Percentiles rank a stretch among this genome's conserved stretches.
Conservation (phyloP, 2,888 invertebrate genomes). For the Drosophila peninsularis region DNA sequence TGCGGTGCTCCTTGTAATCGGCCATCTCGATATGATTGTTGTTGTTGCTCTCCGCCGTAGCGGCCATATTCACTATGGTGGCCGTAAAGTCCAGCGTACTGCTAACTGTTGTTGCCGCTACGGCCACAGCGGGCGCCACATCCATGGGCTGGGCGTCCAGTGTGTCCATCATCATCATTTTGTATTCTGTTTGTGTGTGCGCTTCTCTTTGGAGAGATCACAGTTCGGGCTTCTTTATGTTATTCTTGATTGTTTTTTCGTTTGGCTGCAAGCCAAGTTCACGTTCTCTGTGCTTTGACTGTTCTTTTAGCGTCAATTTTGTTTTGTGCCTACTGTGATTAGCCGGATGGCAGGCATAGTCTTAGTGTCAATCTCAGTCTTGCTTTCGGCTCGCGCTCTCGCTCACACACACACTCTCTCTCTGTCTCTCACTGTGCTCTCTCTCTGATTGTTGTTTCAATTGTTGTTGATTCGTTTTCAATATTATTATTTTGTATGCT, state of each 20-base stretch:
- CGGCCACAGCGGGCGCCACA: slow-evolving; percentile 65
- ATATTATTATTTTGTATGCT: slow-evolving; percentile 78
- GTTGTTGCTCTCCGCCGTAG: slow-evolving; percentile 81
- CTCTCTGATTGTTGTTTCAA: slow-evolving; percentile 25
- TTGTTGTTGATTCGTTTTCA: slow-evolving; percentile 75
- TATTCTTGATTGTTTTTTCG: slow-evolving; percentile 10
- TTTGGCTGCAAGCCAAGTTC: slow-evolving; percentile 70
- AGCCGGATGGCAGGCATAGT: slow-evolving; percentile 63
- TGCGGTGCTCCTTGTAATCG: slow-evolving; percentile 82
- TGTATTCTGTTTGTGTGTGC: slow-evolving; percentile 24
- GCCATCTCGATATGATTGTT: slow-evolving; percentile 82
- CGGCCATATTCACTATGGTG: slow-evolving; percentile 76
- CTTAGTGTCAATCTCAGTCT: slow-evolving; percentile 42
- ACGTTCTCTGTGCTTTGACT: slow-evolving; percentile 42
- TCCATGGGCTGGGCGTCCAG: slow-evolving; percentile 74
- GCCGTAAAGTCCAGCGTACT: slow-evolving; percentile 66
- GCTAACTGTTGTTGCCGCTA: slow-evolving; percentile 73
- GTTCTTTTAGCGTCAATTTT: slow-evolving; percentile 69
- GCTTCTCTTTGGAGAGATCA: slow-evolving; percentile 46
- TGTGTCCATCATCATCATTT: slow-evolving; percentile 84
- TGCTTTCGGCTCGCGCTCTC: slow-evolving; percentile 13
- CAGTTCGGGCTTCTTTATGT: slow-evolving; percentile 35
- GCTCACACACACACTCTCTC: slow-evolving; percentile 19
- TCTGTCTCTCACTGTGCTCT: slow-evolving; percentile 10
- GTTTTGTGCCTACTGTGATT: slow-evolving; percentile 71